Conservation (phyloP, 2,888 invertebrate genomes). For the Trissoscelio sp. region DNA sequence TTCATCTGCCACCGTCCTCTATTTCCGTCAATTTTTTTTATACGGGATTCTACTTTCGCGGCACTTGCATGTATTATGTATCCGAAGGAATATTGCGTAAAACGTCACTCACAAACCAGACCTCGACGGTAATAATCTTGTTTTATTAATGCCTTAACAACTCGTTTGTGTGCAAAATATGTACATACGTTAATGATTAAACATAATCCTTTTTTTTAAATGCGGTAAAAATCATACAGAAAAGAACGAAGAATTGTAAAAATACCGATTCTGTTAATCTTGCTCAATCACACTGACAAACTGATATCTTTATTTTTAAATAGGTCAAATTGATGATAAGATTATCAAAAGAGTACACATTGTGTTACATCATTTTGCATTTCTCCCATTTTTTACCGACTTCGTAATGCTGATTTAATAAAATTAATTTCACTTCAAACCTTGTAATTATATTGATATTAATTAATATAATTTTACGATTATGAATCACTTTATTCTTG, state of each 20-base stretch:
- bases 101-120: conserved; percentile 63
- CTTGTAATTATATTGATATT: not conserved
- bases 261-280: conserved; percentile 26
- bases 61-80: conserved; percentile 55
- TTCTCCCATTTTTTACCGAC: conserved; percentile 16
- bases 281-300: conserved; percentile 23
- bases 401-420: not conserved
- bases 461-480: not conserved
- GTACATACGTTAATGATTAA: conserved; percentile 48
- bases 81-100: conserved; percentile 64
- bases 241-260: conserved; percentile 1
- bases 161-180: conserved; percentile 49
- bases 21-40: conserved; percentile 45
- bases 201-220: conserved; percentile 28
- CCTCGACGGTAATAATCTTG: conserved; percentile 66
- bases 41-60: conserved; percentile 52
- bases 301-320: conserved; percentile 58
- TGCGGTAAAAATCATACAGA: not conserved
- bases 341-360: conserved; percentile 55
- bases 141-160: conserved; percentile 62
- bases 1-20: conserved; percentile 39
- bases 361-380: conserved; percentile 51
- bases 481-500: not conserved
- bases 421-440: not conserved
- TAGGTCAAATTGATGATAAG: conserved; percentile 53